Conservation (phyloP, 2,797 vertebrate genomes). For the Sylvia borin region DNA sequence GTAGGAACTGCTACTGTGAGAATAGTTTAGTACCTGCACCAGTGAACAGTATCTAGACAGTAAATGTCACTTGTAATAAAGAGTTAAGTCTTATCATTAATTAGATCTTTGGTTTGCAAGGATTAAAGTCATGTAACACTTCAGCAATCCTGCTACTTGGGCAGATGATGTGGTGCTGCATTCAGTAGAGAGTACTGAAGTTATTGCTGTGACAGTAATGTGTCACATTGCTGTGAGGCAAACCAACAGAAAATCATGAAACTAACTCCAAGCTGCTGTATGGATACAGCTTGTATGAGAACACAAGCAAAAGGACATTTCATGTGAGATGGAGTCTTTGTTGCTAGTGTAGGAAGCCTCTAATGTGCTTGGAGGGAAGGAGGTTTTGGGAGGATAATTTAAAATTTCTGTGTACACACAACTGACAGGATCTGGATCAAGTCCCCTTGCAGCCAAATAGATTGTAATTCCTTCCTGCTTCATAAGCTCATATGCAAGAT, state of each 20-base stretch:
- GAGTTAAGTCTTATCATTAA: not conserved
- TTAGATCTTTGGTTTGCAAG: not conserved
- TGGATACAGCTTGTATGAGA: not conserved
- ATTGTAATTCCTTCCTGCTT: not conserved
- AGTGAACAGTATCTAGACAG: not conserved
- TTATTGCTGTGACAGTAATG: not conserved
- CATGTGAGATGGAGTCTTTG: not conserved
- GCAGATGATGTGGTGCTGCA: not conserved
- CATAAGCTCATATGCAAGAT: not conserved
- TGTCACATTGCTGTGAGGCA: not conserved
- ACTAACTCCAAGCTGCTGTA: not conserved
- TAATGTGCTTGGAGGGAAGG: not conserved
- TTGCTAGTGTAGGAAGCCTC: not conserved
- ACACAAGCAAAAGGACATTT: not conserved
- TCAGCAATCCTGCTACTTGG: not conserved
- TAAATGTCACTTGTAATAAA: not conserved
- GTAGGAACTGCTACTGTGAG: not conserved
- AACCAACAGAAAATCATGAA: not conserved
- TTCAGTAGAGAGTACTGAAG: not conserved
- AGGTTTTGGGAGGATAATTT: not conserved
- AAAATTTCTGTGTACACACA: not conserved
- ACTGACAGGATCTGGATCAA: not conserved
- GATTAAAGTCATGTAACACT: not conserved
- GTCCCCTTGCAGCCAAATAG: not conserved
- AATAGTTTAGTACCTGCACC: not conserved